phyloP scores from a whole-genome alignment of 1,140 invertebrate species.

The Drosophila leontia region DNA sequence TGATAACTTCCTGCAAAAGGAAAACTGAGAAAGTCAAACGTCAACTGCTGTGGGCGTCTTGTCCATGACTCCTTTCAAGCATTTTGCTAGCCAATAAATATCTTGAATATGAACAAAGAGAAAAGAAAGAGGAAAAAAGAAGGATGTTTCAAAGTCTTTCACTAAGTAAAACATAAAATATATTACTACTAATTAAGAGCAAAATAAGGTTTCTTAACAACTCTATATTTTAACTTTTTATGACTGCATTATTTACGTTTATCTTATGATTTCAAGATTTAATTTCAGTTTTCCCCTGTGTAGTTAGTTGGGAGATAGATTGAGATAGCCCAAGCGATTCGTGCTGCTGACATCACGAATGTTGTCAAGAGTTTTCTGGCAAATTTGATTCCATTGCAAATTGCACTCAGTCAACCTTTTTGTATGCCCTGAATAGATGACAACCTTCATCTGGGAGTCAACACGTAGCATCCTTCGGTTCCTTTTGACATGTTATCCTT shows the following conservation, averaged over 20 bases:
- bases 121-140: neutral
- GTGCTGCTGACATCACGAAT: conserved; percentile 32
- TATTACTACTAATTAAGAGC: neutral
- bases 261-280: neutral
- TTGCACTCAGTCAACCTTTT: conserved; percentile 52
- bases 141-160: neutral
- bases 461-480: conserved; percentile 50
- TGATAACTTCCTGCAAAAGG: conserved; percentile 37
- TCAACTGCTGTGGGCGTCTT: conserved; percentile 8
- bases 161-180: too few species aligned
- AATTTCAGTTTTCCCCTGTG: conserved; percentile 7
- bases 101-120: neutral
- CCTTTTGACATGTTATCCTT: conserved; percentile 37
- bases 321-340: neutral
- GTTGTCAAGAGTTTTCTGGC: conserved; percentile 37
- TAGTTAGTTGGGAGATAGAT: neutral
- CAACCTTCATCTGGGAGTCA: conserved; percentile 43
- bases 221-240: neutral
- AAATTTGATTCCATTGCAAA: conserved; percentile 77
- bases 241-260: neutral
- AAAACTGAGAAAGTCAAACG: conserved; percentile 7
- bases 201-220: neutral
- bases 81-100: conserved; percentile 3
- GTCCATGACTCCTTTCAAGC: conserved; percentile 26
- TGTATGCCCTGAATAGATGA: conserved; percentile 18